Percentiles rank a stretch among this genome's conserved stretches.
phyloP scores from a whole-genome alignment of 2,888 invertebrate genomes.

The Acheta domesticus region DNA sequence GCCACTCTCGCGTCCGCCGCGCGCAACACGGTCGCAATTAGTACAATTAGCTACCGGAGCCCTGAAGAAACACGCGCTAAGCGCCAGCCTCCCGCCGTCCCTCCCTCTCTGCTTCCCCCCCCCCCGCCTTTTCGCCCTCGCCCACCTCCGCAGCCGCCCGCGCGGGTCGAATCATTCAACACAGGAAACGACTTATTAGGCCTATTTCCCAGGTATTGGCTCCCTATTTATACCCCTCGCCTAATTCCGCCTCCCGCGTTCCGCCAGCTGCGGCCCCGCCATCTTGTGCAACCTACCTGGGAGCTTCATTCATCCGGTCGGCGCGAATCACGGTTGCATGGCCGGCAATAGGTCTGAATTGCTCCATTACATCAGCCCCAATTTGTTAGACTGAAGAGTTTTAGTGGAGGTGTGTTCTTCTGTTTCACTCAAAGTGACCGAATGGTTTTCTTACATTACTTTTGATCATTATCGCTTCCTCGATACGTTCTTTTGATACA shows the following conservation, averaged over 20 bases:
- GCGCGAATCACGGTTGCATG: no score
- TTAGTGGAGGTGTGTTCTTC: no score
- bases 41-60: not conserved
- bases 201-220: conserved; percentile 7
- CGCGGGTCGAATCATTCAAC: not conserved
- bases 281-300: not conserved
- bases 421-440: no score
- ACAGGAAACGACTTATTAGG: conserved; percentile 18
- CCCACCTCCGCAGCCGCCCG: not conserved
- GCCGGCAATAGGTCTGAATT: no score
- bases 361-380: no score
- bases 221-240: not conserved
- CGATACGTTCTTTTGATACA: no score
- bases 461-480: no score
- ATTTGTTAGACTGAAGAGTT: no score
- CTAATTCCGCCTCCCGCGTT: not conserved
- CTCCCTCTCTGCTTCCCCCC: not conserved
- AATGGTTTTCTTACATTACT: no score
- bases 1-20: not conserved
- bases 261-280: not conserved
- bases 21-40: not conserved
- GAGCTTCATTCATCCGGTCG: no score
- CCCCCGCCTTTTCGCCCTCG: not conserved
- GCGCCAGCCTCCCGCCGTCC: not conserved
- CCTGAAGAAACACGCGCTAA: conserved; percentile 7